A percentile compares a stretch with the other conserved stretches of the same genome.
Evolutionary conservation across 1,140 invertebrate genomes (phyloP).

Genomic region (Meteorus sp.): DNA sequence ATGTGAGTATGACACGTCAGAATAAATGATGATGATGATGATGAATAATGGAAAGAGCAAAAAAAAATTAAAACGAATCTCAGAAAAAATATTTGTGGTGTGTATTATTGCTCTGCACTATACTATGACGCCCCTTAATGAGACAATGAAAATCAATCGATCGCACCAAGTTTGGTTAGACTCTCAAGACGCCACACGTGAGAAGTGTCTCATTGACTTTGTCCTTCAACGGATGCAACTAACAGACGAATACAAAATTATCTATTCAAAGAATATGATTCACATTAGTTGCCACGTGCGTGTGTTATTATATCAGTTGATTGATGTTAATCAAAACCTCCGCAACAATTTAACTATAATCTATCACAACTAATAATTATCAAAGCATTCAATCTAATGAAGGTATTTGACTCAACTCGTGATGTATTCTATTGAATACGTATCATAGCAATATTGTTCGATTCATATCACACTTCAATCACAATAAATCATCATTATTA

Average conservation of each 20-base stretch:
- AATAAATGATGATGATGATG: too few relatives aligned
- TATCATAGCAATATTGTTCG: too few relatives aligned
- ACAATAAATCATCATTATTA: too few relatives aligned
- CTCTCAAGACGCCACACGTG: not conserved
- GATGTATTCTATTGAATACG: too few relatives aligned
- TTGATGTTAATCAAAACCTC: slow-evolving; percentile 9
- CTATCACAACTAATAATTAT: not conserved
- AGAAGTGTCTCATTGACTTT: slow-evolving; percentile 10
- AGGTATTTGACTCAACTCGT: too few relatives aligned
- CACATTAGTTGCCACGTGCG: not conserved
- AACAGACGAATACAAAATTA: slow-evolving; percentile 5
- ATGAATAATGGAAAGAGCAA: too few relatives aligned
- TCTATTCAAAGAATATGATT: slow-evolving; percentile 21
- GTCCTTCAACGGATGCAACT: slow-evolving; percentile 7
- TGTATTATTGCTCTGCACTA: slow-evolving; percentile 19
- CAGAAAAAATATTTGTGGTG: slow-evolving; percentile 6
- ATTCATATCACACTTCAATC: too few relatives aligned
- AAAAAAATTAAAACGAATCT: too few relatives aligned
- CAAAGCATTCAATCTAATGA: too few relatives aligned
- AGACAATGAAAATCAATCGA: slow-evolving; percentile 11
- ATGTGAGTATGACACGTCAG: too few relatives aligned
- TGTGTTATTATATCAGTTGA: slow-evolving; percentile 14
- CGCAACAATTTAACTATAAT: not conserved
- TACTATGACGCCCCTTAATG: not conserved
- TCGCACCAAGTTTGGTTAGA: slow-evolving; percentile 4